phyloP scores from a whole-genome alignment of 2,888 invertebrate species.

The Catocala sponsa region DNA sequence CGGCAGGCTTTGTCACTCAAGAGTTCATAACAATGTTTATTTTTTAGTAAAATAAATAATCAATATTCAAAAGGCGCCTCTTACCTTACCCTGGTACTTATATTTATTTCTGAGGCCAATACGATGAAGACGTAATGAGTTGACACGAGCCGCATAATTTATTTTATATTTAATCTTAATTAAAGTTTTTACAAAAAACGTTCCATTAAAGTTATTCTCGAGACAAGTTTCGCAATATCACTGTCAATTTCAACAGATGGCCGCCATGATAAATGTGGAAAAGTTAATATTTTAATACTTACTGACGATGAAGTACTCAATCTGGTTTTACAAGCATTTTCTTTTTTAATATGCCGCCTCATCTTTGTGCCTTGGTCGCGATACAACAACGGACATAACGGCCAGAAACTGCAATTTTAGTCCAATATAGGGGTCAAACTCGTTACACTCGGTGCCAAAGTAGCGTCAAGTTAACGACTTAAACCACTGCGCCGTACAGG shows the following conservation, averaged over 20 bases:
- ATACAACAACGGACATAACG: too few relatives aligned
- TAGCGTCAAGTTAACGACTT: not conserved
- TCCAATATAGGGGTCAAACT: too few relatives aligned
- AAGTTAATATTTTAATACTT: slow-evolving; percentile 9
- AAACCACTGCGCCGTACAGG: not conserved
- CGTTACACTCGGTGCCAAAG: too few relatives aligned
- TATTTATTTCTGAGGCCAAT: too few relatives aligned
- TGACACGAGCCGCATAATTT: slow-evolving; percentile 32
- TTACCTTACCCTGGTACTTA: too few relatives aligned
- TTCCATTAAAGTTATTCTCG: slow-evolving; percentile 15
- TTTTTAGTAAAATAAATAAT: too few relatives aligned
- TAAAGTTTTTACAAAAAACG: slow-evolving; percentile 30
- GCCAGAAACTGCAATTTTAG: too few relatives aligned
- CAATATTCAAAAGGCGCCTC: too few relatives aligned
- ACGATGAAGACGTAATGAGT: slow-evolving; percentile 44
- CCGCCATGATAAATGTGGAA: slow-evolving; percentile 11
- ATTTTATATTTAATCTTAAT: slow-evolving; percentile 38
- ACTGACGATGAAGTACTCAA: not conserved
- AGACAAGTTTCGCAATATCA: slow-evolving; percentile 30
- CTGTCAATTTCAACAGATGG: slow-evolving; percentile 27
- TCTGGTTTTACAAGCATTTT: not conserved
- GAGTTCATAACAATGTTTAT: too few relatives aligned
- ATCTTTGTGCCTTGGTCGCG: too few relatives aligned
- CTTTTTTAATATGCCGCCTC: not conserved
- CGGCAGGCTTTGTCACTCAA: too few relatives aligned